A percentile compares a stretch with the other conserved stretches of the same genome.
Conservation (phyloP, 2,113 vertebrate species). For the Oceanodroma tethys region DNA sequence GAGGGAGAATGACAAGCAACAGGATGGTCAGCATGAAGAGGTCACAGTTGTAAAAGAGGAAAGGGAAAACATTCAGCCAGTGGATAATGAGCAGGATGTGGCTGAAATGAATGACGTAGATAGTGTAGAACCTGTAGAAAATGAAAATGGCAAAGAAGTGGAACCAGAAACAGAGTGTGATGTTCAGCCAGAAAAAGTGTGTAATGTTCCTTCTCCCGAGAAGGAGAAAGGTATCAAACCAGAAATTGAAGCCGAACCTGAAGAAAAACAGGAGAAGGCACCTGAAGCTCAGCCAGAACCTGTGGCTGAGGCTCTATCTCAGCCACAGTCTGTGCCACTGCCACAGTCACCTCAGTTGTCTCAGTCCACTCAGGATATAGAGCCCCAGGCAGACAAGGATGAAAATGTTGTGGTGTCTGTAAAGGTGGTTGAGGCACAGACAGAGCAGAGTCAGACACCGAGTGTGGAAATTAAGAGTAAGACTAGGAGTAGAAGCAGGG, state of each 20-base stretch:
- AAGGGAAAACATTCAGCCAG: conserved; percentile 64
- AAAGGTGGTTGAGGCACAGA: conserved; percentile 61
- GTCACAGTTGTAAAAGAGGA: conserved; percentile 65
- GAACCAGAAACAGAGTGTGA: conserved; percentile 74
- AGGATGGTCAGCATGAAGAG: conserved; percentile 76
- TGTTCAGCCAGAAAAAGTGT: conserved; percentile 67
- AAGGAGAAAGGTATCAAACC: conserved; percentile 65
- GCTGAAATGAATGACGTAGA: conserved; percentile 72
- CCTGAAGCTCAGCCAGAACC: conserved; percentile 60
- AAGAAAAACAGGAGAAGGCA: conserved; percentile 68
- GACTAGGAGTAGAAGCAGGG: conserved; percentile 76
- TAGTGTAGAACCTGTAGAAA: conserved; percentile 75
- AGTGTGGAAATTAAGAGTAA: conserved; percentile 68
- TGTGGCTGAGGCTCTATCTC: conserved; percentile 35
- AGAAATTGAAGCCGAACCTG: conserved; percentile 69
- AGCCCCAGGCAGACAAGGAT: conserved; percentile 69
- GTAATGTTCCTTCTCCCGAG: conserved; percentile 61
- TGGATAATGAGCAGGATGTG: conserved; percentile 73
- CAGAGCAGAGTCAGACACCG: conserved; percentile 55
- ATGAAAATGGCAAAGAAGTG: conserved; percentile 74
- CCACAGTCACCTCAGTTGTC: conserved; percentile 61
- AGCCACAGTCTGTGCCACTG: conserved; percentile 52
- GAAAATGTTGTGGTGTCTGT: conserved; percentile 55
- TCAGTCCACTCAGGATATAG: conserved; percentile 68
- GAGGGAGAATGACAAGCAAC: conserved; percentile 73